A percentile compares a stretch with the other conserved stretches of the same genome.
These are phyloP conservation scores for Anableps anableps DNA, from an alignment of 2,797 vertebrate genomes.

Conservation along the genomic window DNA sequence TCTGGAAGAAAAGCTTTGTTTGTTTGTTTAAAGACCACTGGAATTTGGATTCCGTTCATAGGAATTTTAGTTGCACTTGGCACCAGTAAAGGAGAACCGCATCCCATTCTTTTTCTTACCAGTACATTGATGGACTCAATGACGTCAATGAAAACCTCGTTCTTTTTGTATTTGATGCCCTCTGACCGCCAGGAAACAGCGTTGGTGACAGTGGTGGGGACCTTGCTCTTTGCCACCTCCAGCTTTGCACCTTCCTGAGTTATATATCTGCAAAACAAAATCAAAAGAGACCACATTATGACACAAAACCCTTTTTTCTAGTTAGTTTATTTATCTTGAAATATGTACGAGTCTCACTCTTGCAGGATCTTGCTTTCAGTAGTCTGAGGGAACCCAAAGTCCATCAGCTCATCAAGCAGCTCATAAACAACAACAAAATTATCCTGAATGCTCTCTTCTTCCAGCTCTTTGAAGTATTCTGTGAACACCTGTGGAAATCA, in stretches of 20 bases:
- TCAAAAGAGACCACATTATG: neutral
- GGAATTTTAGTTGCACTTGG: neutral
- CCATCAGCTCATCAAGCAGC: slow-evolving; percentile 95
- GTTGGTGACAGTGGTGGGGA: slow-evolving; percentile 93
- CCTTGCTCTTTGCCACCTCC: slow-evolving; percentile 86
- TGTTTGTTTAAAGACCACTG: neutral
- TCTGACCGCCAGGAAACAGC: slow-evolving; percentile 96
- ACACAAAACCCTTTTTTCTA: neutral
- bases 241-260: slow-evolving; percentile 92
- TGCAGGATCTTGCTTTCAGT: slow-evolving; percentile 96
- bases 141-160: slow-evolving; percentile 95
- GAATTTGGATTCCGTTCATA: neutral
- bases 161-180: slow-evolving; percentile 94
- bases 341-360: slow-evolving; percentile 82
- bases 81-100: neutral
- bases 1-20: neutral
- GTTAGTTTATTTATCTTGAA: neutral
- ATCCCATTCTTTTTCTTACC: slow-evolving; percentile 74
- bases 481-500: slow-evolving; percentile 86
- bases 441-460: slow-evolving; percentile 94
- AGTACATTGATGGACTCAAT: slow-evolving; percentile 94
- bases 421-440: slow-evolving; percentile 96
- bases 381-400: slow-evolving; percentile 96
- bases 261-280: slow-evolving; percentile 84
- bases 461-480: slow-evolving; percentile 95